Percentiles rank a stretch among this genome's conserved stretches.
Conservation (phyloP, 2,797 vertebrate species). For the Cirrhinus mrigala region DNA sequence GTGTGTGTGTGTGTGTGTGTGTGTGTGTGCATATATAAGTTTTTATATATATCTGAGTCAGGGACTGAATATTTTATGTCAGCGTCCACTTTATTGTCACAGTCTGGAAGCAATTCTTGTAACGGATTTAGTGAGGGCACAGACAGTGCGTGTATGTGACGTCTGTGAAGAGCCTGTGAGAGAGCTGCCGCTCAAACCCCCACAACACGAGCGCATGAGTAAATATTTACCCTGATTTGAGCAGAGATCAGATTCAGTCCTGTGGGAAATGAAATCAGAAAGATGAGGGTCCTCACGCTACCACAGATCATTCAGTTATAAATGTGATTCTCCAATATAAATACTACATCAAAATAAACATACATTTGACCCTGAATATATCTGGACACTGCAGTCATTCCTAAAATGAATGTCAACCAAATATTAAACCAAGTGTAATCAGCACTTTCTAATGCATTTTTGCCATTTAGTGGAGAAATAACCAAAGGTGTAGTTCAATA, state of each 20-base stretch:
- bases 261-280: conserved; percentile 18
- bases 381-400: background rate
- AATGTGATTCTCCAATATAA: background rate
- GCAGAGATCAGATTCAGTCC: conserved; percentile 60
- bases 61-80: no score
- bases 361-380: background rate
- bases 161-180: background rate
- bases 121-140: background rate
- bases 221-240: conserved; percentile 79
- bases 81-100: background rate
- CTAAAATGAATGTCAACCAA: no score
- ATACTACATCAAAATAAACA: background rate
- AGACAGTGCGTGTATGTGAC: conserved; percentile 11
- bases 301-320: background rate
- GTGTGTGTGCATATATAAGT: no score
- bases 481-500: no score
- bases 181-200: conserved; percentile 28
- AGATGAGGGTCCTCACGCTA: background rate
- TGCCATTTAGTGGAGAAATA: background rate
- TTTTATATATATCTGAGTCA: no score
- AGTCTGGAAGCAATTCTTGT: background rate
- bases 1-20: no score
- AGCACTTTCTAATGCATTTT: background rate
- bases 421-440: background rate
- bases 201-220: conserved; percentile 60